A percentile compares a stretch with the other conserved stretches of the same genome.
These are phyloP conservation scores for Ormyrus nitidulus DNA, from an alignment of 2,888 invertebrate genomes.

Conservation along the genomic window DNA sequence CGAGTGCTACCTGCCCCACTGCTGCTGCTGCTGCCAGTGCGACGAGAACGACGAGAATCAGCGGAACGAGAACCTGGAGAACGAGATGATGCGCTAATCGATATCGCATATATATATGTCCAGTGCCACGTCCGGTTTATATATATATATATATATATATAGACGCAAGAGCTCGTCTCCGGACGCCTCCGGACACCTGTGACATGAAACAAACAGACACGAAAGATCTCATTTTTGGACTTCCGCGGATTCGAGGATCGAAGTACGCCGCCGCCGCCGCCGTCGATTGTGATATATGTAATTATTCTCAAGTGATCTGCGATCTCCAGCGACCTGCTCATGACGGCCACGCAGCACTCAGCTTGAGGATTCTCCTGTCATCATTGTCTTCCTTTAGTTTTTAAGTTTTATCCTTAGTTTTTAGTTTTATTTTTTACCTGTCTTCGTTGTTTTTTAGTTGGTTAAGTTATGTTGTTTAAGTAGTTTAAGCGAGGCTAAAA, in stretches of 20 bases:
- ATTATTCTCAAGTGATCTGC: conserved; percentile 19
- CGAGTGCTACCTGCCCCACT: conserved; percentile 64
- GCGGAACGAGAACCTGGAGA: conserved; percentile 72
- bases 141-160: neutral
- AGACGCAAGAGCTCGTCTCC: neutral
- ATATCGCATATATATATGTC: neutral
- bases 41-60: conserved; percentile 72
- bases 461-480: no score
- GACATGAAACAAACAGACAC: no score
- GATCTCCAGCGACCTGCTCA: no score
- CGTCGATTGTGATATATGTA: conserved; percentile 22
- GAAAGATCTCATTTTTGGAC: no score
- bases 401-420: conserved; percentile 49
- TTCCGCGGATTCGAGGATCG: no score
- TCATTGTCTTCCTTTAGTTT: conserved; percentile 52
- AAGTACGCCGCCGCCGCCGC: no score
- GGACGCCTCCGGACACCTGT: neutral
- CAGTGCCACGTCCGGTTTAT: neutral
- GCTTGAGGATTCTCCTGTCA: conserved; percentile 20
- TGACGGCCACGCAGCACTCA: neutral
- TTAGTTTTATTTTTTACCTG: neutral
- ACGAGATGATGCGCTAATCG: conserved; percentile 68
- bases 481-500: no score
- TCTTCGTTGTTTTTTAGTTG: no score
- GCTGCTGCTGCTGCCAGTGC: conserved; percentile 70